phyloP scores from a whole-genome alignment of 2,888 invertebrate genomes.

The Dasysyrphus tricinctus region DNA sequence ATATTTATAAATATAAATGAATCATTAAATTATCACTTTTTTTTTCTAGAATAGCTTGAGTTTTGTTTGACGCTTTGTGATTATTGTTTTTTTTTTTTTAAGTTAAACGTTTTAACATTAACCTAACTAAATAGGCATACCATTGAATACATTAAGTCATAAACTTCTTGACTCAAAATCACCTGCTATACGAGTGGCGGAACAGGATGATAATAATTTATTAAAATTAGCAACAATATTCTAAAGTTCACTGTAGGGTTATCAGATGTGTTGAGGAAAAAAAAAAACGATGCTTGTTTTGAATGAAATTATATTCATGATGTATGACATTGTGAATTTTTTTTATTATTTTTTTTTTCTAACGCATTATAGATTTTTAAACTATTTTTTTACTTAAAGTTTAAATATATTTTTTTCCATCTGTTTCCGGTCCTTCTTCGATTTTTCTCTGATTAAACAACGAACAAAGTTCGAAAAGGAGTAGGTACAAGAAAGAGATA shows the following conservation, averaged over 20 bases:
- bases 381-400: too few species aligned
- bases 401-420: too few species aligned
- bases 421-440: too few species aligned
- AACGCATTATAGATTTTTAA: too few species aligned
- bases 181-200: slow-evolving; percentile 36
- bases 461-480: too few species aligned
- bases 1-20: not conserved
- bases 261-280: slow-evolving; percentile 13
- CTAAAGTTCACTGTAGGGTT: slow-evolving; percentile 52
- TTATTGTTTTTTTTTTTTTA: not conserved
- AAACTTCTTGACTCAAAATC: slow-evolving; percentile 47
- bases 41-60: not conserved
- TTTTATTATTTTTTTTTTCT: too few species aligned
- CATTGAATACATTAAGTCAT: slow-evolving; percentile 6
- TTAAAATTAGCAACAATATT: slow-evolving; percentile 56
- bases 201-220: slow-evolving; percentile 42
- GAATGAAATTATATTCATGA: not conserved
- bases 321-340: not conserved
- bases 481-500: too few species aligned
- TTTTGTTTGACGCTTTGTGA: not conserved
- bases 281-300: slow-evolving; percentile 8
- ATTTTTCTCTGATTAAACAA: too few species aligned
- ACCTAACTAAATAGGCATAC: not conserved
- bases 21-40: not conserved
- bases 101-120: not conserved